Evolutionary conservation across 2,113 vertebrate species (phyloP).

Genomic region (Austrofundulus limnaeus): DNA sequence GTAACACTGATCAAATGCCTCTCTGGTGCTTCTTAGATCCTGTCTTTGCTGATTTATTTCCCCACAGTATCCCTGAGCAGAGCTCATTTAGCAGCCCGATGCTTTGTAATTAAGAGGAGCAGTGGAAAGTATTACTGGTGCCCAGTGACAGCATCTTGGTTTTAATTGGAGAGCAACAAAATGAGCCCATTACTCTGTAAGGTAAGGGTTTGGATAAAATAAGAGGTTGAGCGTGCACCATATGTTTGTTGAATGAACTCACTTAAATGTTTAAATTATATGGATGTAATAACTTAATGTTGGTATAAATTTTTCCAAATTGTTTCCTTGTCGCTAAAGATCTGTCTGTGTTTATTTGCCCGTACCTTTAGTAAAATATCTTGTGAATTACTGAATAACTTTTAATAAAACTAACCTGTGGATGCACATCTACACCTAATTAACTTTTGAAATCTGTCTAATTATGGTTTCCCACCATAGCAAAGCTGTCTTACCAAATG

Average conservation of each 20-base stretch:
- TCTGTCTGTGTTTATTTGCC: too few species aligned
- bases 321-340: too few species aligned
- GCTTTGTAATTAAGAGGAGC: constrained; percentile 65
- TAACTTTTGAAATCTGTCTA: too few species aligned
- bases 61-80: constrained; percentile 55
- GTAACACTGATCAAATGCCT: constrained; percentile 46
- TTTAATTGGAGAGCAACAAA: constrained; percentile 68
- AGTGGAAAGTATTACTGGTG: constrained; percentile 62
- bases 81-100: constrained; percentile 72
- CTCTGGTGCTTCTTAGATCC: constrained; percentile 38
- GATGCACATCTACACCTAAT: too few species aligned
- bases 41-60: constrained; percentile 55
- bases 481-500: too few species aligned
- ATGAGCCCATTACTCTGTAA: constrained; percentile 76
- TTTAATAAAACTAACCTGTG: too few species aligned
- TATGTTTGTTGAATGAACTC: constrained; percentile 44
- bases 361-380: too few species aligned
- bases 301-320: too few species aligned
- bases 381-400: too few species aligned
- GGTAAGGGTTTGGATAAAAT: constrained; percentile 30
- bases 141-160: constrained; percentile 66
- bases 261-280: too few species aligned
- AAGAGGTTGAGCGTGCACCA: constrained; percentile 47
- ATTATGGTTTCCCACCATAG: too few species aligned
- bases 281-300: too few species aligned